Conservation (phyloP, 2,113 vertebrate species). For the Corynorhinus townsendii region DNA sequence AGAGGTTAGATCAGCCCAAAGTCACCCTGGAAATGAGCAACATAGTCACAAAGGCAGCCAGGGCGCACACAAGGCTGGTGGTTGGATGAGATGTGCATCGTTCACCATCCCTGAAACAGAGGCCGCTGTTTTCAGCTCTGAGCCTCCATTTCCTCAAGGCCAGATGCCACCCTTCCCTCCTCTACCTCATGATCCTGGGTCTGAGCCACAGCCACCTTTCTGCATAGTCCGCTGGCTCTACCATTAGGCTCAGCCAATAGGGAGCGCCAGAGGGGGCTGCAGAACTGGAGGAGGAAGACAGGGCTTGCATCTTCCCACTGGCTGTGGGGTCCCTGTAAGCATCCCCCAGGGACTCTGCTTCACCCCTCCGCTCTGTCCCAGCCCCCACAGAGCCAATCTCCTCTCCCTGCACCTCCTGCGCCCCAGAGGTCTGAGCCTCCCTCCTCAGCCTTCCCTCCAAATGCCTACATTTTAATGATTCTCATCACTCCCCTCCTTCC, state of each 20-base stretch:
- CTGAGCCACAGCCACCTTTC: no score
- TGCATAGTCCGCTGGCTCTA: fast-evolving
- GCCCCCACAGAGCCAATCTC: background rate
- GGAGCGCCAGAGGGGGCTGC: background rate
- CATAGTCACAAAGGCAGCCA: background rate
- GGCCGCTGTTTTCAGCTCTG: background rate
- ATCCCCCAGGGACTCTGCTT: background rate
- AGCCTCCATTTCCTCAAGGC: background rate
- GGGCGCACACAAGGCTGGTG: background rate
- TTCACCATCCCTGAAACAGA: background rate
- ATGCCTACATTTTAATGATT: background rate
- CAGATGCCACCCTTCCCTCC: background rate
- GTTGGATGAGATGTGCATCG: fast-evolving
- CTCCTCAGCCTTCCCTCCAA: fast-evolving
- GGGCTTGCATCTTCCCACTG: fast-evolving
- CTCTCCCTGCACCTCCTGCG: background rate
- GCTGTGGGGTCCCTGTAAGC: background rate
- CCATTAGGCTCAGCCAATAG: background rate
- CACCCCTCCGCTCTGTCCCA: background rate
- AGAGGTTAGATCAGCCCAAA: fast-evolving
- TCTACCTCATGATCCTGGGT: background rate
- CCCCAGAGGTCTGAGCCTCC: background rate
- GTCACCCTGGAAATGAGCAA: no score
- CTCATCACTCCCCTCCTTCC: background rate
- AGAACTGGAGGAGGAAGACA: no score